Evolutionary conservation across 53 echinoderm and acorn worm genomes (phyloP), one percentile per base, ranked within the genome.

Genomic region (Echinarachnius parma): DNA sequence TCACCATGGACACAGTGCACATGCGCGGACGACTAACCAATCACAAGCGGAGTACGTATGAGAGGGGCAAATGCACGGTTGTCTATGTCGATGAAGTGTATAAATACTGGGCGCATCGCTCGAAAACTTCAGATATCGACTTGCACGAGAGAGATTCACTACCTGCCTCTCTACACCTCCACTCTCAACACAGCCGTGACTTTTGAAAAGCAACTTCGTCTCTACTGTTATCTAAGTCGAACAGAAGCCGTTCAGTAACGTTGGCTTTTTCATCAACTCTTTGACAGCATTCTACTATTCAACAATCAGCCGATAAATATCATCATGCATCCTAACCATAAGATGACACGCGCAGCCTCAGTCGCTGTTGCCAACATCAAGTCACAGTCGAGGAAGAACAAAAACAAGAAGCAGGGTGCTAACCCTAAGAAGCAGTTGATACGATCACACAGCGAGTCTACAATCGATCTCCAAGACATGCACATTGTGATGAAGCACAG

Each of bases 381-480:
- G 46, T 28, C 74, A 14, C 55, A 55, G 9, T 72, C 57, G 21
- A 54, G 74, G n/a, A 14, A 44, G 28, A 28, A 1, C 7, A 72
- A 72, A 18, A 55, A 56, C 19, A 55, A 55, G 56, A 72, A 72
- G 28, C n/a, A 56, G 26, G 74, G 74, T 23, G 87, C 87, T 21
- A 87, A 95, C 64, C 96, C 90, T 4, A 75, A 79, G 70, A 95
- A 91, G 83, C 90, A 95, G 81, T 84, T 95, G 76, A 60, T 95
- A 18, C 84, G 96, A 10, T 87, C 96, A 3, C 87, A 91, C 60
- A 95, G 96, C 46, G 96, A 95, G 37, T 95, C 96, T 4, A 91
- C 96, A 19, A 95, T 95, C 30, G 90, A 95, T 26, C 76, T 87
- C 0, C 84, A 82, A 32, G 75, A 77, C 62, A 59, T 91, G 16